Evolutionary conservation across 2,888 invertebrate genomes (phyloP), one percentile per base, ranked within the genome.

Genomic region (Calameuta filiformis): DNA sequence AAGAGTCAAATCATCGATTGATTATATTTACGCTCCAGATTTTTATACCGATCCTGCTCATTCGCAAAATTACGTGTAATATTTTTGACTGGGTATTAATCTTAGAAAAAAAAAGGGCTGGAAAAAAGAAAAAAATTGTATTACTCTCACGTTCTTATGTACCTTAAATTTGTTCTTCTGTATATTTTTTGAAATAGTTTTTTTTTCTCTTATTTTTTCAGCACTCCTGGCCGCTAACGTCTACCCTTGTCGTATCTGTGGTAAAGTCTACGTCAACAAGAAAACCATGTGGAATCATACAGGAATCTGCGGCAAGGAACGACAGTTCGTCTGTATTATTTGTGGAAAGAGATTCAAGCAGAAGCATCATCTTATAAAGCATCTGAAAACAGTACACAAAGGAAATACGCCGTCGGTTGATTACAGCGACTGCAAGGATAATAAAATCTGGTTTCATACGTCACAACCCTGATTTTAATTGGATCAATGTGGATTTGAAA

Each of bases 311-410:
- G 89, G 89, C 30, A 88, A 89, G 76, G 86, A 85, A 69, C 89
- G 90, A 6, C 87, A 88, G 77, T 92, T 90, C 80, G 82, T 83
- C 12, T 92, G 92, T 75, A 81, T 84, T 23, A 81, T 88, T 35
- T 91, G 91, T 80, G 76, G 68, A 30, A 79, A 68, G 35, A 68
- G 75, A 30, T 79, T 79, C 68, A 79, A 79, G 37, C 79, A 75
- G 68, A 79, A 79, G 69, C 79, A 79, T 74, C 85, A 86, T 77
- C 75, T 86, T 12, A 82, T 80, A 69, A 78, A 79, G 23, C 86
- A 87, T 77, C 77, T 85, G 35, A 79, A 74, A 69, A 81, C 81
- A 12, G 80, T 82, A 35, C 86, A 86, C 80, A 77, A 75, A 68
- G 40, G 15, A 40, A 40, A 40, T 40, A 6, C 15, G 6, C 15